phyloP scores from a whole-genome alignment of 2,888 invertebrate species.

The Scaptomyza tumidula region DNA sequence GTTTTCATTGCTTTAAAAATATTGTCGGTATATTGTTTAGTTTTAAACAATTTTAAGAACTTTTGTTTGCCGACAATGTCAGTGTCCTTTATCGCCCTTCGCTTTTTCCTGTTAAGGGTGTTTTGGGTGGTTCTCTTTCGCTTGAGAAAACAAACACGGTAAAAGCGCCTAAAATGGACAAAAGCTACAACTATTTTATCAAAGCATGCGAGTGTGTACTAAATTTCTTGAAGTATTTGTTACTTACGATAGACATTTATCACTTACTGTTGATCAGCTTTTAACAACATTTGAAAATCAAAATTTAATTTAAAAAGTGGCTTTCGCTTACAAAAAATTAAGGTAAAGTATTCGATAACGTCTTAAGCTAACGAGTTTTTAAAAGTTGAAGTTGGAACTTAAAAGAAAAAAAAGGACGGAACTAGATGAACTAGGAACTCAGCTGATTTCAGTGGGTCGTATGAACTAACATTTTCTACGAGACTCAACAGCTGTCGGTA shows the following conservation, averaged over 20 bases:
- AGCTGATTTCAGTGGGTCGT: neutral
- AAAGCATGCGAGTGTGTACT: neutral
- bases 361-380: constrained; percentile 6
- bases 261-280: neutral
- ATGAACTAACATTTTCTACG: neutral
- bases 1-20: constrained; percentile 34
- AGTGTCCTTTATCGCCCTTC: constrained; percentile 78
- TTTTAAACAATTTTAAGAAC: constrained; percentile 31
- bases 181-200: constrained; percentile 1
- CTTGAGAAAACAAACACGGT: constrained; percentile 49
- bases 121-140: constrained; percentile 45
- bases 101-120: constrained; percentile 69
- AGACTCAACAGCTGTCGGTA: constrained; percentile 18
- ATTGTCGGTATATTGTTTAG: constrained; percentile 11
- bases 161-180: constrained; percentile 62
- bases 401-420: constrained; percentile 1
- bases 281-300: neutral
- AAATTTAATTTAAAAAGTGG: neutral
- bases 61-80: constrained; percentile 70
- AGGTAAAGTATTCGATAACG: constrained; percentile 7
- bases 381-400: neutral
- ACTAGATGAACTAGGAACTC: neutral
- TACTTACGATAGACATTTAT: neutral
- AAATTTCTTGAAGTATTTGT: neutral
- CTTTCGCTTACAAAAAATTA: neutral